These are phyloP conservation scores for Laspeyria flexula DNA, from an alignment of 2,888 invertebrate species.

Conservation along the genomic window DNA sequence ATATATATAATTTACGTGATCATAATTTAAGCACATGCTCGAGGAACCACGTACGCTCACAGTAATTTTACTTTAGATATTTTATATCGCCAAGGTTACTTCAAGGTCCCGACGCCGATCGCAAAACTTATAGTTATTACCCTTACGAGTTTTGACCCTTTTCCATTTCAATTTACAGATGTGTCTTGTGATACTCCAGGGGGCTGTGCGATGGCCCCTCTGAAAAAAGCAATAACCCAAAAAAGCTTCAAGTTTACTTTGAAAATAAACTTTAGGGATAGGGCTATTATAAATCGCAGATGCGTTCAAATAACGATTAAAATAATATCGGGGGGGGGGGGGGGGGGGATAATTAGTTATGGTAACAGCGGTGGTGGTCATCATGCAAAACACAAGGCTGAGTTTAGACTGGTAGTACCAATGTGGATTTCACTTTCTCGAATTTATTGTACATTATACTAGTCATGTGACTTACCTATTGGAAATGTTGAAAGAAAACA, in stretches of 20 bases:
- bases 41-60: neutral
- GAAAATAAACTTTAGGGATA: slow-evolving; percentile 45
- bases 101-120: slow-evolving; percentile 49
- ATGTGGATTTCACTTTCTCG: too few species aligned
- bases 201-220: slow-evolving; percentile 57
- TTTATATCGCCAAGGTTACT: slow-evolving; percentile 33
- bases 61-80: slow-evolving; percentile 11
- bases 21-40: neutral
- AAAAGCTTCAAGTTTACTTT: slow-evolving; percentile 57
- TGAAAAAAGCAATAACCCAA: slow-evolving; percentile 62
- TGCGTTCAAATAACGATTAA: slow-evolving; percentile 39
- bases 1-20: neutral
- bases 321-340: too few species aligned
- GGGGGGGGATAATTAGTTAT: too few species aligned
- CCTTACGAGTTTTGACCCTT: slow-evolving; percentile 71
- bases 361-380: too few species aligned
- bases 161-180: slow-evolving; percentile 78
- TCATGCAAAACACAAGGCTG: too few species aligned
- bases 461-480: too few species aligned
- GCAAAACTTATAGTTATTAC: slow-evolving; percentile 67
- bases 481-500: too few species aligned
- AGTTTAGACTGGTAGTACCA: too few species aligned
- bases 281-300: slow-evolving; percentile 29
- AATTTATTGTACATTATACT: too few species aligned
- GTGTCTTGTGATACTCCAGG: slow-evolving; percentile 68